Conservation (phyloP, 2,797 vertebrate genomes). For the Graptemys geographica region DNA sequence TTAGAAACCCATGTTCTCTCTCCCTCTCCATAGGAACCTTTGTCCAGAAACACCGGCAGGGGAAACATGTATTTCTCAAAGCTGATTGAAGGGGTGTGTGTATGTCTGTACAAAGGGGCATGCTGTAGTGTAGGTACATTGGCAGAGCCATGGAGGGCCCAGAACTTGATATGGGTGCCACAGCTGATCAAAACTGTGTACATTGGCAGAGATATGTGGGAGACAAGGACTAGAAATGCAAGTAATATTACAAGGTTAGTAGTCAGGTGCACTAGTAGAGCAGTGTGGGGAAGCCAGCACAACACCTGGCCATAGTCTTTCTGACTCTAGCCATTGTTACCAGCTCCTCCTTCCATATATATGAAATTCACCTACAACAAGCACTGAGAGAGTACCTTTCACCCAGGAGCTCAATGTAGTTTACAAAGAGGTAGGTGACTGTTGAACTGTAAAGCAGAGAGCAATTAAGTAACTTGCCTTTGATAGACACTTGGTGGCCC, state of each 20-base stretch:
- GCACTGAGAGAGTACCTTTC: not conserved
- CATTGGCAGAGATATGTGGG: not conserved
- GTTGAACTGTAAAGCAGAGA: not conserved
- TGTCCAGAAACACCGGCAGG: not conserved
- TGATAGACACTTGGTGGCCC: not conserved
- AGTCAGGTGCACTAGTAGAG: no score
- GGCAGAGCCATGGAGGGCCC: not conserved
- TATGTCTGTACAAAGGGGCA: not conserved
- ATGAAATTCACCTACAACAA: not conserved
- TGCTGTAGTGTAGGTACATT: not conserved
- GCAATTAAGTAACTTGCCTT: not conserved
- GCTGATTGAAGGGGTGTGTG: not conserved
- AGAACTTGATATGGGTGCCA: not conserved
- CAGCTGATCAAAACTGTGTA: not conserved
- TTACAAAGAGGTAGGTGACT: not conserved
- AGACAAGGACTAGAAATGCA: not conserved
- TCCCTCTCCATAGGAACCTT: accelerated
- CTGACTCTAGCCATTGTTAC: not conserved
- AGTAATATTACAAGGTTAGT: not conserved
- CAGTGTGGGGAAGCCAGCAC: accelerated
- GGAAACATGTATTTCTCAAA: not conserved
- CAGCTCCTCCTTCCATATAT: not conserved
- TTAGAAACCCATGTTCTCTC: not conserved
- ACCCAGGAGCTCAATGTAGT: not conserved
- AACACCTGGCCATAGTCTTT: not conserved